Evolutionary conservation across 2,113 vertebrate genomes (phyloP).

Genomic region (Indicator maculatus): DNA sequence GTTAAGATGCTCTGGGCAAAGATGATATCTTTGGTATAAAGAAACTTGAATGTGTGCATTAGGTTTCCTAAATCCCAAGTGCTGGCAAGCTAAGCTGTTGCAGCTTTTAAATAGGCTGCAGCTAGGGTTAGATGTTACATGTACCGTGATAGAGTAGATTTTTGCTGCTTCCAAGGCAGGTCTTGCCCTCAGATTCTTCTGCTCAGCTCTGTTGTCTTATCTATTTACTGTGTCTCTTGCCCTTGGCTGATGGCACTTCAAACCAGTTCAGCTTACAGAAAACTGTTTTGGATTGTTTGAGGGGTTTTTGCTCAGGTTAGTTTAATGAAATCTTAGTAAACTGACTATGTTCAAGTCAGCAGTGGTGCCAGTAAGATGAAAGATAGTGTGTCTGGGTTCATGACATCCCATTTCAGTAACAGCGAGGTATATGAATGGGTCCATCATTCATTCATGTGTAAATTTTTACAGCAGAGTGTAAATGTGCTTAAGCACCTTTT

Average conservation of each 20-base stretch:
- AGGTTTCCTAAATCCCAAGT: background rate
- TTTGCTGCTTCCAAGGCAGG: background rate
- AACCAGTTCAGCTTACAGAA: background rate
- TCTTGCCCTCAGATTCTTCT: background rate
- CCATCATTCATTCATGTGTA: background rate
- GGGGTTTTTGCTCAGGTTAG: background rate
- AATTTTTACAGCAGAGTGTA: background rate
- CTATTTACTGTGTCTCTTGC: background rate
- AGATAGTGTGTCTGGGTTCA: background rate
- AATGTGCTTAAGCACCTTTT: background rate
- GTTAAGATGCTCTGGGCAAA: background rate
- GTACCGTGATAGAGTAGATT: background rate
- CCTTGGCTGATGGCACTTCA: background rate
- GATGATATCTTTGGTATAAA: background rate
- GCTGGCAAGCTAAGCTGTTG: background rate
- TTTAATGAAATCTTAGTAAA: background rate
- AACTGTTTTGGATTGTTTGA: background rate
- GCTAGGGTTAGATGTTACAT: background rate
- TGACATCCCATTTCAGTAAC: background rate
- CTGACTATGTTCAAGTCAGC: background rate
- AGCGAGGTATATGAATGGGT: background rate
- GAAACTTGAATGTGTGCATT: background rate
- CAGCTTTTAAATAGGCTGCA: background rate
- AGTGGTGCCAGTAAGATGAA: background rate
- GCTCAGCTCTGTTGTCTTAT: background rate